Conservation (phyloP, 2,888 invertebrate genomes). For the Apoda limacodes region DNA sequence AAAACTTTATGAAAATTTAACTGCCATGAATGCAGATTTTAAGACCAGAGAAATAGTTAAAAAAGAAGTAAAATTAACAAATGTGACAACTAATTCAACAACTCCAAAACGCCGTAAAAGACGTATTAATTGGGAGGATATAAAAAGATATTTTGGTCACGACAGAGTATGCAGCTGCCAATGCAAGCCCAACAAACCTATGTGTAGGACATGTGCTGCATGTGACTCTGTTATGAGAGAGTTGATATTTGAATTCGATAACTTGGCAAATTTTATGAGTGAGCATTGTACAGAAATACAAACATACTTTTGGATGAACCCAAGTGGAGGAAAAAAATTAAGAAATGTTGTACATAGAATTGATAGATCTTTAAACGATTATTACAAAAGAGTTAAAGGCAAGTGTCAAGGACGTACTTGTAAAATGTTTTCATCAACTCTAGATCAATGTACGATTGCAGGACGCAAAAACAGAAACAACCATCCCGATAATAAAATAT, state of each 20-base stretch:
- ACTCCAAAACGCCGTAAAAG: slow-evolving; percentile 11
- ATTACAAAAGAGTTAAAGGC: slow-evolving; percentile 43
- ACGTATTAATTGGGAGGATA: slow-evolving; percentile 29
- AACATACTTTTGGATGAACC: slow-evolving; percentile 50
- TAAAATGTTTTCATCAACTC: slow-evolving; percentile 30
- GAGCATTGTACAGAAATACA: slow-evolving; percentile 55
- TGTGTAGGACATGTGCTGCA: slow-evolving; percentile 48
- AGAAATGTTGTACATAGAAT: slow-evolving; percentile 39
- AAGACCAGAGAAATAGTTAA: not conserved
- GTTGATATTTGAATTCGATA: slow-evolving; percentile 45
- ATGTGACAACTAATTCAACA: slow-evolving; percentile 4
- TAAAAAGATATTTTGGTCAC: slow-evolving; percentile 37
- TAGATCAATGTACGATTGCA: slow-evolving; percentile 32
- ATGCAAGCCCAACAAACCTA: slow-evolving; percentile 35
- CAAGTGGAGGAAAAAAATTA: slow-evolving; percentile 41
- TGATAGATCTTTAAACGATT: slow-evolving; percentile 37
- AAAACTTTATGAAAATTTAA: slow-evolving; percentile 28
- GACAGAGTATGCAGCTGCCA: slow-evolving; percentile 42
- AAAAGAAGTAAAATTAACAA: slow-evolving; percentile 3
- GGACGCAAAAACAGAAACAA: slow-evolving; percentile 8
- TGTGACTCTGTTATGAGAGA: slow-evolving; percentile 46
- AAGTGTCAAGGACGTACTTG: slow-evolving; percentile 45
- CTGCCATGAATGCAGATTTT: slow-evolving; percentile 11
- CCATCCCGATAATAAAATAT: not conserved
- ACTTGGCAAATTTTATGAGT: slow-evolving; percentile 40